These are phyloP conservation scores for Liodrosophila aerea DNA, from an alignment of 2,888 invertebrate species.

Conservation along the genomic window DNA sequence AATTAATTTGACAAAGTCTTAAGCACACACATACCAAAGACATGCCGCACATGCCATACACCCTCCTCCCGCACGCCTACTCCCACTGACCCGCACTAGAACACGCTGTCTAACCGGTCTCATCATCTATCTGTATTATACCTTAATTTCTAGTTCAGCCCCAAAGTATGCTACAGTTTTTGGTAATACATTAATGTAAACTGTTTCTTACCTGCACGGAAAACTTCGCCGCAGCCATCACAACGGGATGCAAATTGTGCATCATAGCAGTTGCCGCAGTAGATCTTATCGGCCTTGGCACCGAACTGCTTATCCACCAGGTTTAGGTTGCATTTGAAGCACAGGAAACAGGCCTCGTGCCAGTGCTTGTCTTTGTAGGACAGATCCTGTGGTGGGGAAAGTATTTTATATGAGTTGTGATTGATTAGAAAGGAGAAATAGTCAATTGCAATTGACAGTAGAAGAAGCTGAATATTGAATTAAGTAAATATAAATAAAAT, in stretches of 20 bases:
- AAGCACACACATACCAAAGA: slow-evolving; percentile 16
- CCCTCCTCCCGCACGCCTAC: neutral
- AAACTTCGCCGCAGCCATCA: slow-evolving; percentile 99
- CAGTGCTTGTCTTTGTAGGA: slow-evolving; percentile 99
- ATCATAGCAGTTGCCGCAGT: slow-evolving; percentile 99
- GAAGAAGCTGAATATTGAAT: too few species aligned
- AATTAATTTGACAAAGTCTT: slow-evolving; percentile 59
- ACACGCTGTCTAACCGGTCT: slow-evolving; percentile 22
- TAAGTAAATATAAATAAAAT: too few species aligned
- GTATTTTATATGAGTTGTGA: neutral
- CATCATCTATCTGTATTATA: slow-evolving; percentile 13
- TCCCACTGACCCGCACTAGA: slow-evolving; percentile 9
- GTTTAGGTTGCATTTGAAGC: slow-evolving; percentile 98
- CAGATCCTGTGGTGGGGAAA: slow-evolving; percentile 89
- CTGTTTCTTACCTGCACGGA: slow-evolving; percentile 95
- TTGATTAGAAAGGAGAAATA: neutral
- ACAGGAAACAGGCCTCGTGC: slow-evolving; percentile 99
- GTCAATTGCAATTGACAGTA: too few species aligned
- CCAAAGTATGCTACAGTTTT: slow-evolving; percentile 55
- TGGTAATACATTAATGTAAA: neutral
- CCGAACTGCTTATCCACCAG: slow-evolving; percentile 99
- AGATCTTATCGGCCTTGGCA: slow-evolving; percentile 99
- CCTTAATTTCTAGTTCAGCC: slow-evolving; percentile 29
- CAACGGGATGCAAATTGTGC: slow-evolving; percentile 99
- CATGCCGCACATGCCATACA: slow-evolving; percentile 2